Base-by-base conservation (phyloP, 2,797 vertebrate genomes). In the Hybognathus amarus region DNA sequence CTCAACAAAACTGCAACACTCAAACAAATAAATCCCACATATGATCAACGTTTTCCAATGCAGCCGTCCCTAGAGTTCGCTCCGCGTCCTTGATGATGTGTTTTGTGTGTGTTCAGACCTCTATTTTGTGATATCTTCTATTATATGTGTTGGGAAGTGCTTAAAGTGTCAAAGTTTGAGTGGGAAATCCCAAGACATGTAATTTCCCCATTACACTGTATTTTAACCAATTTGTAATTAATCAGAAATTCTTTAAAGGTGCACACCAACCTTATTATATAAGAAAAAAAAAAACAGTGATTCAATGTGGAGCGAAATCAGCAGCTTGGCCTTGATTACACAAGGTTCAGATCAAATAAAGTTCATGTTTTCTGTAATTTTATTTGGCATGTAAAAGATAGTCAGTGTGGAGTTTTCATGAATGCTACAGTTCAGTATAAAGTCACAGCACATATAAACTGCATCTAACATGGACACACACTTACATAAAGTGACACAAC, bases 81-180 rank as follows among this genome's bases (percentile, higher is more conserved):
- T 52, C 45, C 22, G 38, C 22, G 15, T 38, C 66, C 68, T 78
- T 77, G 64, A 74, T 27, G 76, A 38, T 61, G 52, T 9, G 30
- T 52, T 82, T 78, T 8, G 30, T 33, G 30, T 33, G 30, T 33
- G 30, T 42, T 85, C 82, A 54, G 75, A 45, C 63, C 79, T 73
- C 68, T 38, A 64, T 68, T 82, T 12, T 1, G 59, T 47, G 73
- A 82, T 80, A 68, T 61, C 56, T 24, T 79, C 64, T 64, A 79
- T 82, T 84, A 82, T 70, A 71, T 20, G 22, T 77, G 67, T 24
- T 18, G 56, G 45, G 56, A 85, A 71, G 36, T 84, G 70, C 66
- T n/a, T n/a, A n/a, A n/a, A n/a, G n/a, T n/a, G n/a, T n/a, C 42
- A 54, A 52, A 30, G 24, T 54, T 74, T 66, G 33, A 22, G 4